These are phyloP conservation scores for Apogon talboti DNA, from an alignment of 2,797 vertebrate species.

Conservation along the genomic window DNA sequence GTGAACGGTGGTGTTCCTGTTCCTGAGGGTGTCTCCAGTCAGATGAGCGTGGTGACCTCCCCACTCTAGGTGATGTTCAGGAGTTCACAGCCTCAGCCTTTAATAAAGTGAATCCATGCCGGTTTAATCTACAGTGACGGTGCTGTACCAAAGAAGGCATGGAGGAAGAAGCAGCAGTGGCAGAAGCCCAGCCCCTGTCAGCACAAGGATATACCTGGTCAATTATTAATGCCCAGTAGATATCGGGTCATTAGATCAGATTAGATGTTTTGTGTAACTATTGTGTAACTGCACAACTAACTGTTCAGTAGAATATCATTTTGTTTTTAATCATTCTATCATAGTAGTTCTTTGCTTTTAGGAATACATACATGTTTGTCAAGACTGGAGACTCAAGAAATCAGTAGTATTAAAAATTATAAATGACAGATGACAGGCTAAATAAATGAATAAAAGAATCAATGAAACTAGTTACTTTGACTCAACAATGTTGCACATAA, in stretches of 20 bases:
- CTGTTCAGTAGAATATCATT: not conserved
- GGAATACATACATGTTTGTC: no score
- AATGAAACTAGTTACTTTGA: no score
- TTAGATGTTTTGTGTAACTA: not conserved
- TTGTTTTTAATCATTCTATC: no score
- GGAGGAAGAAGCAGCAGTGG: not conserved
- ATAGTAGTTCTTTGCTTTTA: no score
- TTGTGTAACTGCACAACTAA: no score
- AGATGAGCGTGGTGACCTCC: not conserved
- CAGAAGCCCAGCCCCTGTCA: constrained; percentile 13
- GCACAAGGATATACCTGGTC: not conserved
- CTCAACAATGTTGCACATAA: no score
- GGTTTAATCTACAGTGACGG: constrained; percentile 35
- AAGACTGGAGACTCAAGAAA: no score
- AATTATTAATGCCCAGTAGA: constrained; percentile 23
- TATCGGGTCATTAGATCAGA: not conserved
- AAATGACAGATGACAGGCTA: no score
- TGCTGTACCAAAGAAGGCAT: constrained; percentile 1
- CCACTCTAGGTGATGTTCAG: no score
- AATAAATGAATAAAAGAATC: no score
- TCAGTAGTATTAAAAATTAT: no score
- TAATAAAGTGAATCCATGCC: not conserved
- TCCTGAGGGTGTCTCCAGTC: not conserved
- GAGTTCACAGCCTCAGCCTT: not conserved
- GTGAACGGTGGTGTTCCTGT: not conserved